Evolutionary conservation across 2,797 vertebrate species (phyloP), one percentile per base, ranked within the genome.

Genomic region (Lagocephalus sceleratus): DNA sequence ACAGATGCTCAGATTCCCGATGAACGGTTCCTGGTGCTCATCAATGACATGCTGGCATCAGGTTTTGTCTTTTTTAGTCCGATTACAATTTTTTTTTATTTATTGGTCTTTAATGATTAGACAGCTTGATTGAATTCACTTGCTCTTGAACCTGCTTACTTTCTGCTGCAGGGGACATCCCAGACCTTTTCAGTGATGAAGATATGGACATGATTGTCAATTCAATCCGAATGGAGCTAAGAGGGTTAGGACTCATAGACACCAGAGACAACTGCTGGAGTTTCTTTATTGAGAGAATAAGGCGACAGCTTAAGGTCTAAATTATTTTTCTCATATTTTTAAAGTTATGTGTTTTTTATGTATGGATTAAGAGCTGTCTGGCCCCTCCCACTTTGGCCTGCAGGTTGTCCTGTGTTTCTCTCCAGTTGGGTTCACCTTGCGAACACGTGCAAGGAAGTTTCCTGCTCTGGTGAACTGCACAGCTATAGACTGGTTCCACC

Each of bases 361-460:
- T 8, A n/a, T 2, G 40, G 6, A 47, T 2, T 17, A 47, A 35
- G 44, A 7, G 9, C 46, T 6, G 12, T 43, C 5, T 12, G 2
- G 20, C 17, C 15, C 5, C 41, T 20, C 12, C 12, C 9, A 60
- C 9, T 55, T 3, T 62, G n/a, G 54, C 43, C 45, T 75, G 16
- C 62, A 90, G 91, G 89, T 92, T 10, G 85, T 92, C 20, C 70
- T 92, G 32, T 92, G 91, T 71, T 91, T 93, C 78, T 92, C 89
- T 8, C 89, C 90, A 0, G 88, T 91, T 20, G 86, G 86, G 47
- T 93, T 92, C 75, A 90, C 89, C 0, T 68, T 92, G 54, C 82
- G 87, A 19, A 85, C 69, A 20, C 88, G 91, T 61, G 82, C 76
- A 0, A 73, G 87, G 7, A 93, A 90, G 73, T 89, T 91, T 76